Evolutionary conservation across 1,140 invertebrate species (phyloP).

Genomic region (Drosophila teissieri): DNA sequence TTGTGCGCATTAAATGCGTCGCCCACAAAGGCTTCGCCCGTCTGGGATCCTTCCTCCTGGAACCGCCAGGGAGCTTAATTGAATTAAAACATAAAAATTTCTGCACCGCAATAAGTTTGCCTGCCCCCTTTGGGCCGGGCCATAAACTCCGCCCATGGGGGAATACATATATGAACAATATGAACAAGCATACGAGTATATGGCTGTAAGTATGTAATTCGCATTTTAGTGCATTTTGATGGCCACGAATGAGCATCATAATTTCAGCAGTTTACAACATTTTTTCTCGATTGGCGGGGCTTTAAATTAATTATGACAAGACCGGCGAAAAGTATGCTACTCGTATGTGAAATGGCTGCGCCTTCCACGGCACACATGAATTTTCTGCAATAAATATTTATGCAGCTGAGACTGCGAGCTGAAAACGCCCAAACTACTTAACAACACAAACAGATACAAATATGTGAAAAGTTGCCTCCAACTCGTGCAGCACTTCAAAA

Average conservation of each 20-base stretch:
- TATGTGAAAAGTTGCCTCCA: conserved; percentile 76
- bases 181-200: neutral
- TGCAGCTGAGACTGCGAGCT: conserved; percentile 64
- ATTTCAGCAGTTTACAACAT: conserved; percentile 45
- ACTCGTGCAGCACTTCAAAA: conserved; percentile 56
- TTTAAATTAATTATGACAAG: conserved; percentile 49
- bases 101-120: conserved; percentile 70
- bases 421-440: conserved; percentile 67
- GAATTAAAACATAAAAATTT: conserved; percentile 81
- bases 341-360: conserved; percentile 23
- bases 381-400: conserved; percentile 80
- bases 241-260: conserved; percentile 45
- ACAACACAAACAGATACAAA: conserved; percentile 82
- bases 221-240: conserved; percentile 52
- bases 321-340: conserved; percentile 33
- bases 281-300: conserved; percentile 35
- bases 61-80: conserved; percentile 54
- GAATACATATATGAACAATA: conserved; percentile 12
- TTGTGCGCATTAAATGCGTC: conserved; percentile 52
- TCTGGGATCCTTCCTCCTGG: conserved; percentile 3
- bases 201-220: conserved; percentile 21
- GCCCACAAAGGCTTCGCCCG: conserved; percentile 20
- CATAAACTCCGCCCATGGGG: conserved; percentile 54
- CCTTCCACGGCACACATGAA: conserved; percentile 42
- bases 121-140: conserved; percentile 45